Conservation (phyloP, 2,888 invertebrate species). For the Pheosia gnoma region DNA sequence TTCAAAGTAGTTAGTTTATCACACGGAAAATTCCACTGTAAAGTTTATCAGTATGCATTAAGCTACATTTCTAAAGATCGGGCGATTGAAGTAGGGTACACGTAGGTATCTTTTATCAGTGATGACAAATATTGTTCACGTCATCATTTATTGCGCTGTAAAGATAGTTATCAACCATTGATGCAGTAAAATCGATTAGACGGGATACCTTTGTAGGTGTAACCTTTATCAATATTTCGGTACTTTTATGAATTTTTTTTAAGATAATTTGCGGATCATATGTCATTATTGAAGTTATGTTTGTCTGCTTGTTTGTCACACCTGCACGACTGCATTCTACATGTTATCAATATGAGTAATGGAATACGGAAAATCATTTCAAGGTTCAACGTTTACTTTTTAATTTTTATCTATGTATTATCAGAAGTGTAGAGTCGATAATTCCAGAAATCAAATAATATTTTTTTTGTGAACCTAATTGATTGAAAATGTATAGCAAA, state of each 20-base stretch:
- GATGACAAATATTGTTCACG: constrained; percentile 12
- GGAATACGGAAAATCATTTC: not conserved
- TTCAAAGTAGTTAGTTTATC: constrained; percentile 7
- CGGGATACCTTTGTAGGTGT: not conserved
- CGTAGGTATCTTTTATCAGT: constrained; percentile 16
- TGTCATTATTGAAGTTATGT: too few species aligned
- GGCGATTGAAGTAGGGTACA: constrained; percentile 5
- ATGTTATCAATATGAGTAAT: not conserved
- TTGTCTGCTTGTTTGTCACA: too few species aligned
- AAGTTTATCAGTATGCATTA: constrained; percentile 27
- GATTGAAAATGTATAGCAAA: too few species aligned
- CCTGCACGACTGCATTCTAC: too few species aligned
- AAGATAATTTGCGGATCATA: too few species aligned
- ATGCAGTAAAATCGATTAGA: constrained; percentile 10
- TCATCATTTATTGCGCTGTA: constrained; percentile 13
- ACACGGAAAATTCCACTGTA: constrained; percentile 36
- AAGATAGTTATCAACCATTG: constrained; percentile 14
- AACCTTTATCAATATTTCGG: not conserved
- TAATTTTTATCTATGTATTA: too few species aligned
- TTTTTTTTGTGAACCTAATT: too few species aligned
- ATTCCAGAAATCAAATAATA: too few species aligned
- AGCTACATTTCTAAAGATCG: constrained; percentile 13
- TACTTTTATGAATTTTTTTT: not conserved
- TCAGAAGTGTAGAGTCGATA: too few species aligned
- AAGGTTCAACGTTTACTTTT: not conserved